phyloP scores from a whole-genome alignment of 92 coral and sea anemone genomes.

The Porites cylindrica region DNA sequence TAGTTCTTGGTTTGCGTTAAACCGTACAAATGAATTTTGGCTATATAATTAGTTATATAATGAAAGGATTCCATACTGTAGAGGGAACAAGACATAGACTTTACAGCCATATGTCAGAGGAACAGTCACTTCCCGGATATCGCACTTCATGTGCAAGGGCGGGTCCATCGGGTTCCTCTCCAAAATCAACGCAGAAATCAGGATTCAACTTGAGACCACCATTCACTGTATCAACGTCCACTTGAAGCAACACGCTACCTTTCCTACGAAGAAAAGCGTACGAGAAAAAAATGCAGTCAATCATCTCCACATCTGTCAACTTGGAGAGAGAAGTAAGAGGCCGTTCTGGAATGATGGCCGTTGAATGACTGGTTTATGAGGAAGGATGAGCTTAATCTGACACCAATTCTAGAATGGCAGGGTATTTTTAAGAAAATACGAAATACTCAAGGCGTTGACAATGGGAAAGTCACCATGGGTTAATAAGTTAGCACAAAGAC shows the following conservation, averaged over 20 bases:
- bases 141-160: conserved; percentile 97
- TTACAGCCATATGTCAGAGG: conserved; percentile 96
- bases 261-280: conserved; percentile 60
- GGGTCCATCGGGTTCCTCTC: conserved; percentile 97
- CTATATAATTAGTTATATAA: neutral
- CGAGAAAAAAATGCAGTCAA: neutral
- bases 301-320: neutral
- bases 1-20: neutral
- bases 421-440: neutral
- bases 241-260: conserved; percentile 89
- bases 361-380: neutral
- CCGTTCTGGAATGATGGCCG: neutral
- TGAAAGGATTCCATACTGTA: neutral
- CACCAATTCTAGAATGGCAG: neutral
- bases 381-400: neutral
- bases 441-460: neutral
- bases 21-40: neutral
- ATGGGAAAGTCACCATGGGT: neutral
- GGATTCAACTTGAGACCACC: conserved; percentile 93
- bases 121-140: conserved; percentile 98
- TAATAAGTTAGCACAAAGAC: neutral
- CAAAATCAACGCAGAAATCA: conserved; percentile 96
- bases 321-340: neutral
- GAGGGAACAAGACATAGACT: neutral
- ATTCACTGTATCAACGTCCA: conserved; percentile 86